phyloP scores from a whole-genome alignment of 1,140 invertebrate species.

The Drusus annulatus region DNA sequence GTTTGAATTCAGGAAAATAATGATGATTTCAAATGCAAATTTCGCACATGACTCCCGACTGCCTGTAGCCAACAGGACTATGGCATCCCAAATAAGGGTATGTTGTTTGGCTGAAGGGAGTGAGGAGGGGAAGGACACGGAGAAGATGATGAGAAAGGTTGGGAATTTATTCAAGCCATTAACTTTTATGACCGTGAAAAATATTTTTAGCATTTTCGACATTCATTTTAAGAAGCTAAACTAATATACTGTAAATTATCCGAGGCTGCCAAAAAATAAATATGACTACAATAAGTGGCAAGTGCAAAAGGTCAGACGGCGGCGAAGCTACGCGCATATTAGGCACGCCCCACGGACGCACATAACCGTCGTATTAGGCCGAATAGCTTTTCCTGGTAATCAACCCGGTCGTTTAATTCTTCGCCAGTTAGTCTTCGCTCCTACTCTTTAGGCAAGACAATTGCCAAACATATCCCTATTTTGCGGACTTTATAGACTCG shows the following conservation, averaged over 20 bases:
- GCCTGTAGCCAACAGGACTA: too few relatives aligned
- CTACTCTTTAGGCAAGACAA: conserved; percentile 7
- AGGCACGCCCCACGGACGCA: background rate
- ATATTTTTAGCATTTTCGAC: background rate
- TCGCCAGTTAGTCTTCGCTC: background rate
- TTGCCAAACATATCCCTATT: conserved; percentile 11
- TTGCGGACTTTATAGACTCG: conserved; percentile 8
- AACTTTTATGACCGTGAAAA: background rate
- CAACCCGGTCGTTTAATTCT: conserved; percentile 8
- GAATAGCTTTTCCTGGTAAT: conserved; percentile 20
- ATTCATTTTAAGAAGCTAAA: background rate
- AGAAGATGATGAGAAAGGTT: too few relatives aligned
- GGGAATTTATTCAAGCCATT: background rate
- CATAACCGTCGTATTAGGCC: conserved; percentile 13
- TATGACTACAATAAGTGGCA: background rate
- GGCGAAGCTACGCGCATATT: background rate
- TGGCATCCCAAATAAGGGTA: too few relatives aligned
- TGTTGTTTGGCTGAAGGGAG: too few relatives aligned
- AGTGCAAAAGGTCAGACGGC: background rate
- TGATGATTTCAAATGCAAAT: too few relatives aligned
- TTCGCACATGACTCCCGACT: too few relatives aligned
- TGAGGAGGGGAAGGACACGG: too few relatives aligned
- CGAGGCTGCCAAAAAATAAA: background rate
- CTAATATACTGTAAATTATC: background rate
- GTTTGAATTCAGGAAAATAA: too few relatives aligned